Base-by-base conservation (phyloP, 2,113 vertebrate genomes). In the Muscicapa adusta region DNA sequence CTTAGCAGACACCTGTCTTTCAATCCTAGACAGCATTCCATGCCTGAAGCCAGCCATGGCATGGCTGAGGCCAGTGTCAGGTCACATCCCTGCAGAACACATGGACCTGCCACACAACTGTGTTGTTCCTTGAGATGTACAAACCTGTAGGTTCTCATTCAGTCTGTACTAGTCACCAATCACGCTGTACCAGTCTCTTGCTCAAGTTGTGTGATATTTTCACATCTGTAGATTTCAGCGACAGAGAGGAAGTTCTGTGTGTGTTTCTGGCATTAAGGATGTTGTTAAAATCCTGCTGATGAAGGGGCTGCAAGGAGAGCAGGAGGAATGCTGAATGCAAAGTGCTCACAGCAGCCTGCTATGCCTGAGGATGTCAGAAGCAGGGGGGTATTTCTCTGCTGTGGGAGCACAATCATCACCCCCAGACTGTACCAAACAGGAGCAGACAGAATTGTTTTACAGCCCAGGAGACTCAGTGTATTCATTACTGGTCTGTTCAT, bases 41-140 rank as follows among this genome's bases (percentile, higher is more conserved):
- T 50, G 31, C 25, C 75, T 65, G 53, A 26, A 85, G 26, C 10
- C 43, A 33, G 36, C 36, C 36, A 1, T 33, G 20, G 53, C 36
- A 33, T 33, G 38, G n/a, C 47, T 38, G 33, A 58, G 45, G 38
- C 23, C 60, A 29, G 28, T 60, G 53, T 66, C 60, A 17, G 43
- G 23, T 66, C 51, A 45, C 19, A 33, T 42, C 26, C 31, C 34
- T 51, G 60, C 8, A 14, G 28, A 45, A 29, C n/a, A 60, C 33
- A 10, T 4, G n/a, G 45, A n/a, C 13, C 53, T 81, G 61, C n/a
- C n/a, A 53, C 60, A n/a, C 38, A 45, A 0, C 13, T 0, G 0
- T 6, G 15, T 20, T 1, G 1, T 53, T 88, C 74, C 62, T 53
- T 34, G 66, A 29, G 45, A 15, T 2, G 1, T 38, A 7, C 38